Conservation (phyloP, 2,113 vertebrate genomes). For the Eulemur rufifrons region DNA sequence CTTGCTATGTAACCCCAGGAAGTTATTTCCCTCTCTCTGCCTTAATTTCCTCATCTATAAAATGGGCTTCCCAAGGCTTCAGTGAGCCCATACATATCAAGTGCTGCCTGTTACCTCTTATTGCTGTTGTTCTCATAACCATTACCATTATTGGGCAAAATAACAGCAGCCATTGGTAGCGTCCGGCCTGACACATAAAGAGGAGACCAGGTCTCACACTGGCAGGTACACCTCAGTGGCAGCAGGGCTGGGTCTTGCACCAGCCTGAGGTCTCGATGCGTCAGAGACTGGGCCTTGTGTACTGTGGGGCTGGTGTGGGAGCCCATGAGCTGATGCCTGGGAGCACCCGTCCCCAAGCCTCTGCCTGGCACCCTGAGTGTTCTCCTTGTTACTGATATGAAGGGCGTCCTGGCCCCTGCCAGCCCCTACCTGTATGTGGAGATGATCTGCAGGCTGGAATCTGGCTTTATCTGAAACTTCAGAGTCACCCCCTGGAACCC, state of each 20-base stretch:
- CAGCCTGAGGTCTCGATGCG: background rate
- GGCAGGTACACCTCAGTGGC: background rate
- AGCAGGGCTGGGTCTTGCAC: background rate
- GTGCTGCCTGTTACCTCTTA: background rate
- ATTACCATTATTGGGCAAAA: background rate
- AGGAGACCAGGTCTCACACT: background rate
- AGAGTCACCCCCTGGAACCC: conserved; percentile 89
- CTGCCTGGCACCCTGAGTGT: background rate
- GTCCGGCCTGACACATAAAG: background rate
- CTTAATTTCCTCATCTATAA: background rate
- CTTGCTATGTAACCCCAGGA: background rate
- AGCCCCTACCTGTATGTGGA: conserved; percentile 87
- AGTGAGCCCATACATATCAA: background rate
- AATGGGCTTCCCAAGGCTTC: background rate
- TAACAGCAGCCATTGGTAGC: background rate
- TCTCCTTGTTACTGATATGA: background rate
- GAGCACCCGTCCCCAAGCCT: background rate
- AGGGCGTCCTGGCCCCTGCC: background rate
- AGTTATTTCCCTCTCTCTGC: background rate
- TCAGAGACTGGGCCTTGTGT: background rate
- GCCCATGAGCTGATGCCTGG: background rate
- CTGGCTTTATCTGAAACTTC: conserved; percentile 84
- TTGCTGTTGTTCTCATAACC: background rate
- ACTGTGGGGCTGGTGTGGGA: background rate
- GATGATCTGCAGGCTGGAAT: conserved; percentile 85